Conservation (phyloP, 2,113 vertebrate species). For the Paradoxurus hermaphroditus region DNA sequence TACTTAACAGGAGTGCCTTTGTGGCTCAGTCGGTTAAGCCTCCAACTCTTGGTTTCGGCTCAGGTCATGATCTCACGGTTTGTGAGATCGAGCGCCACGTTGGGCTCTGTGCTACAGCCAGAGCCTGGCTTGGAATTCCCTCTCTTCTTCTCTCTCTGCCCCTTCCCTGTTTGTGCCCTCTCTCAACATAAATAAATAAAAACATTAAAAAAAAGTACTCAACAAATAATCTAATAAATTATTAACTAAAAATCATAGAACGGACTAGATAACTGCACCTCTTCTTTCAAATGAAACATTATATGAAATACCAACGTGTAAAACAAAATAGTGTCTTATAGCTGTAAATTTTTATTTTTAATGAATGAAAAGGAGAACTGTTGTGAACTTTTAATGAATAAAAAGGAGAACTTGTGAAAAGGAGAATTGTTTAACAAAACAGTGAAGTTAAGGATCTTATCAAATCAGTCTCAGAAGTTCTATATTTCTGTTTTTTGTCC, state of each 20-base stretch:
- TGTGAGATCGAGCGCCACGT: no score
- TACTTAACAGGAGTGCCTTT: not conserved
- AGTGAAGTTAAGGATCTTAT: not conserved
- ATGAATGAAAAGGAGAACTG: constrained; percentile 1
- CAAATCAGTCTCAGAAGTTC: not conserved
- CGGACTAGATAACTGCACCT: not conserved
- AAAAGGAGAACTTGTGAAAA: constrained; percentile 28
- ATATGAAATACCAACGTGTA: not conserved
- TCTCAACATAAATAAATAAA: no score
- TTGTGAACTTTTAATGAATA: no score
- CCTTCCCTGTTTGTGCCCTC: no score
- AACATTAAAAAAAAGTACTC: not conserved
- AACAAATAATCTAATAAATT: not conserved
- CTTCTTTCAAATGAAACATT: constrained; percentile 31
- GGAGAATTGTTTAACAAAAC: constrained; percentile 14
- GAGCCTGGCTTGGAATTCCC: no score
- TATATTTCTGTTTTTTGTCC: constrained; percentile 29
- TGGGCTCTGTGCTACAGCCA: no score
- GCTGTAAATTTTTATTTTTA: constrained; percentile 20
- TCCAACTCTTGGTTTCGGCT: no score
- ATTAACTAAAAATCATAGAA: constrained; percentile 26
- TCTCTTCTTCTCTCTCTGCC: no score
- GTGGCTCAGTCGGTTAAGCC: no score
- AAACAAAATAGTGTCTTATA: not conserved
- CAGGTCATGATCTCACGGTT: no score